Conservation (phyloP, 2,888 invertebrate genomes). For the Papilio demoleus region DNA sequence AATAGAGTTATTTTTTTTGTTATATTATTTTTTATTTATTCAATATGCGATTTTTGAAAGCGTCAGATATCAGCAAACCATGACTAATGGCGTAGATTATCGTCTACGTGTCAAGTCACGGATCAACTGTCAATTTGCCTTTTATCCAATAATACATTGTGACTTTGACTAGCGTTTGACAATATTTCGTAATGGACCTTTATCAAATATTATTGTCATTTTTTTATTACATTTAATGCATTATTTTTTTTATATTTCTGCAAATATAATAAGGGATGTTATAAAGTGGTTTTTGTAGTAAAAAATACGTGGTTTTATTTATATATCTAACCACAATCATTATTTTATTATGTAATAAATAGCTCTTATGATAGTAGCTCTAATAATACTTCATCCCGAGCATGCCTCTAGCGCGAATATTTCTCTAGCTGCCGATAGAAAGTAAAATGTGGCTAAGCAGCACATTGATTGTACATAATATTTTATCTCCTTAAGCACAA, state of each 20-base stretch:
- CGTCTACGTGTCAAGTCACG: conserved; percentile 37
- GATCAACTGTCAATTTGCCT: conserved; percentile 39
- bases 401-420: no score
- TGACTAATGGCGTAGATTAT: conserved; percentile 31
- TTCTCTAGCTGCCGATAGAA: no score
- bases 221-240: background rate
- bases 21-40: background rate
- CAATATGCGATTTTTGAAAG: conserved; percentile 37
- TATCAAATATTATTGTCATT: conserved; percentile 25
- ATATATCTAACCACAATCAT: no score
- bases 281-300: background rate
- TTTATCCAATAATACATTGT: conserved; percentile 40
- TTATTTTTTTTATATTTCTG: background rate
- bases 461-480: no score
- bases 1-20: no score
- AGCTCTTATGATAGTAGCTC: no score
- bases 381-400: no score
- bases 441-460: no score
- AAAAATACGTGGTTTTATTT: no score
- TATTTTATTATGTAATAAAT: no score
- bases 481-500: no score
- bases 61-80: conserved; percentile 22
- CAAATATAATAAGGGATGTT: background rate
- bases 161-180: conserved; percentile 44
- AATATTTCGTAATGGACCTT: conserved; percentile 43